phyloP scores from a whole-genome alignment of 1,140 invertebrate genomes.

The Trachelipus rathkii region DNA sequence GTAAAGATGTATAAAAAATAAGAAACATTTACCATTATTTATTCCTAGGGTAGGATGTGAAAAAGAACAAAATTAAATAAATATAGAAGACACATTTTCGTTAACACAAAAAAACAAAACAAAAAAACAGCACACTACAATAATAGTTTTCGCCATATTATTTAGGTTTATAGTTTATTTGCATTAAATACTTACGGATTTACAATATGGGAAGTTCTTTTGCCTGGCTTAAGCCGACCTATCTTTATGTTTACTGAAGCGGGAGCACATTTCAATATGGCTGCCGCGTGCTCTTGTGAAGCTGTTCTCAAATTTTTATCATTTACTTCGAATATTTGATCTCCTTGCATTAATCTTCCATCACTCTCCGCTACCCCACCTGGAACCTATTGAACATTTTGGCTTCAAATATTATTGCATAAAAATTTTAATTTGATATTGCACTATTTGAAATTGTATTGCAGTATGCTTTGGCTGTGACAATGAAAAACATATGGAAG shows the following conservation, averaged over 20 bases:
- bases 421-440: too few relatives aligned
- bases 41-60: too few relatives aligned
- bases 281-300: conserved; percentile 78
- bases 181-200: neutral
- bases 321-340: conserved; percentile 85
- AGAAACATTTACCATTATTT: too few relatives aligned
- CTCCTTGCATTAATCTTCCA: conserved; percentile 85
- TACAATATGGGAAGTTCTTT: conserved; percentile 7
- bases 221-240: conserved; percentile 65
- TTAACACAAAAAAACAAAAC: neutral
- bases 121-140: neutral
- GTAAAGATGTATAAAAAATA: too few relatives aligned
- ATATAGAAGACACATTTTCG: neutral
- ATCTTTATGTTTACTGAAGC: conserved; percentile 74
- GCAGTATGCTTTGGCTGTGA: too few relatives aligned
- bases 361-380: conserved; percentile 88
- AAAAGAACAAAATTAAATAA: too few relatives aligned
- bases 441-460: too few relatives aligned
- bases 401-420: too few relatives aligned
- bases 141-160: too few relatives aligned
- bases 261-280: conserved; percentile 76
- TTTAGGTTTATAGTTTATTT: neutral
- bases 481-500: too few relatives aligned
- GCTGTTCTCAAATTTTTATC: conserved; percentile 76
- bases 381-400: conserved; percentile 59